Conservation (phyloP, 1,140 invertebrate species). For the Camponotus pennsylvanicus region DNA sequence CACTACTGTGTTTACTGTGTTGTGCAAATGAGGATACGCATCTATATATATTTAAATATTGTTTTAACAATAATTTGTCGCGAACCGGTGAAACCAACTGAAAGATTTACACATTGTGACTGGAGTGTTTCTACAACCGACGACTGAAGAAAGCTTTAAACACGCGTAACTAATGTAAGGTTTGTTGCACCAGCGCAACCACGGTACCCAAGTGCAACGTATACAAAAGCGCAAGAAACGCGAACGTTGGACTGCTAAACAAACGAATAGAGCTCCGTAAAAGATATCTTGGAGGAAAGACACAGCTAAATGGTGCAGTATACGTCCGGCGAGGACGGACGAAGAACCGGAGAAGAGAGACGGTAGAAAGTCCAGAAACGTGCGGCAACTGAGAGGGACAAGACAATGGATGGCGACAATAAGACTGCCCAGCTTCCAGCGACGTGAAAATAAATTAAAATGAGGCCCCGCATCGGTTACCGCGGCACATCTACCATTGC, state of each 20-base stretch:
- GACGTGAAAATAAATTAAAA: constrained; percentile 80
- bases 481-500: constrained; percentile 10
- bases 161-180: background rate
- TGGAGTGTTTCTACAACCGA: background rate
- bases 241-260: constrained; percentile 60
- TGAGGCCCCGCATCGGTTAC: constrained; percentile 66
- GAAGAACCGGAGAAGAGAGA: constrained; percentile 40
- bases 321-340: constrained; percentile 40
- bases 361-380: constrained; percentile 42
- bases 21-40: background rate
- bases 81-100: background rate
- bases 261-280: constrained; percentile 69
- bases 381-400: constrained; percentile 73
- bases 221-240: constrained; percentile 68
- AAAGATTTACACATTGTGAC: background rate
- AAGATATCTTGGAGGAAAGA: constrained; percentile 66
- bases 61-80: constrained; percentile 25
- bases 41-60: constrained; percentile 7
- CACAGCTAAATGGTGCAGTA: constrained; percentile 66
- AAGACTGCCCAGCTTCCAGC: constrained; percentile 70
- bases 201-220: constrained; percentile 3
- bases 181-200: background rate
- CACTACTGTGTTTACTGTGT: background rate
- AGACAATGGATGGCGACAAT: constrained; percentile 82
- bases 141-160: background rate